These are phyloP conservation scores for Dynastes maya DNA, from an alignment of 2,888 invertebrate genomes.

Conservation along the genomic window DNA sequence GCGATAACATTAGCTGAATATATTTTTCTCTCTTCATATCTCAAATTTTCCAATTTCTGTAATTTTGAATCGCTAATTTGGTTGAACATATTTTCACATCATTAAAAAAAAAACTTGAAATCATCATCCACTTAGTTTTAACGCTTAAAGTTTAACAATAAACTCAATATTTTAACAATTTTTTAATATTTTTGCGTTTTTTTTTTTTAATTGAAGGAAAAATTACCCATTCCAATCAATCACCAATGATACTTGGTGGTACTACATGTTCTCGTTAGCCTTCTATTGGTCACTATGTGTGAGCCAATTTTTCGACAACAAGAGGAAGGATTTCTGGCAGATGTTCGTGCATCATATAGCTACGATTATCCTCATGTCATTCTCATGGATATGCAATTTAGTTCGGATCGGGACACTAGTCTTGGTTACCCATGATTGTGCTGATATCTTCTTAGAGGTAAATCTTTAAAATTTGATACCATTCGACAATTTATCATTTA, in stretches of 20 bases:
- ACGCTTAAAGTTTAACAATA: no score
- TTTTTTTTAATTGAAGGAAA: constrained; percentile 61
- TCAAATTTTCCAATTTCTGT: no score
- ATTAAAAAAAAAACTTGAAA: no score
- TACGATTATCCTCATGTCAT: constrained; percentile 89
- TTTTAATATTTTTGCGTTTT: neutral
- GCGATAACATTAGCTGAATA: no score
- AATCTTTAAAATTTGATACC: neutral
- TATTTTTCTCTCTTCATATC: no score
- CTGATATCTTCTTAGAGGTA: constrained; percentile 92
- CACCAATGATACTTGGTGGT: constrained; percentile 92
- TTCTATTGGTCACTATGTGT: constrained; percentile 97
- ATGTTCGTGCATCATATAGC: constrained; percentile 99
- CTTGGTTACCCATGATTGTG: constrained; percentile 88
- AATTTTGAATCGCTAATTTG: no score
- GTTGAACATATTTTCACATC: no score
- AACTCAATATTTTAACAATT: no score
- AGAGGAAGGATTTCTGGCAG: constrained; percentile 96
- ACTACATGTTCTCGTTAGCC: constrained; percentile 95
- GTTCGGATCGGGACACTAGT: constrained; percentile 94
- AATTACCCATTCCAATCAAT: constrained; percentile 80
- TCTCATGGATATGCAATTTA: constrained; percentile 97
- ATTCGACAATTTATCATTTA: neutral
- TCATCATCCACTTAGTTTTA: no score
- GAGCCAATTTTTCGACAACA: constrained; percentile 95